Evolutionary conservation across 2,797 vertebrate species (phyloP).

Genomic region (Pachyuromys duprasi): DNA sequence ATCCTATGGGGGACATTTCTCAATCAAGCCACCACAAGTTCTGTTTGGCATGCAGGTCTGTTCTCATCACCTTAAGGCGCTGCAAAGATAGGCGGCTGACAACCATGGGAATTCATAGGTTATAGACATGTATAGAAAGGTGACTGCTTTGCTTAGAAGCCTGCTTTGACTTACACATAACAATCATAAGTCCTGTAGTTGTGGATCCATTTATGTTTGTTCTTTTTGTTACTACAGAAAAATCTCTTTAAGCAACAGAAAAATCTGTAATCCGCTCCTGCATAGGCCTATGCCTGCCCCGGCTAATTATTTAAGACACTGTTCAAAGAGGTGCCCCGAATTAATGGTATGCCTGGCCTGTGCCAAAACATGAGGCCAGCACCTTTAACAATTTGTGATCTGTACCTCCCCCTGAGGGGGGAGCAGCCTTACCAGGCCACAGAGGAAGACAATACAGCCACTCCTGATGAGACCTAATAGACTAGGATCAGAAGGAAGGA

Average conservation of each 20-base stretch:
- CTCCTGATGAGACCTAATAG: too few species aligned
- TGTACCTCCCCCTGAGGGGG: too few species aligned
- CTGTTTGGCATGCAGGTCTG: not conserved
- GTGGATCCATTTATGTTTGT: slow-evolving; percentile 59
- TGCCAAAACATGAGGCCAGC: not conserved
- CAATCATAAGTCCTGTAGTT: slow-evolving; percentile 7
- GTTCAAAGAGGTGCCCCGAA: slow-evolving; percentile 67
- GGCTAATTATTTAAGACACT: slow-evolving; percentile 73
- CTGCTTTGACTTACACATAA: slow-evolving; percentile 51
- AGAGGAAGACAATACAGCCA: too few species aligned
- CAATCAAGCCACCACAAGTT: not conserved
- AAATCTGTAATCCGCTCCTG: slow-evolving; percentile 28
- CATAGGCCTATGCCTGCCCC: slow-evolving; percentile 52
- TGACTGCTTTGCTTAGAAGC: slow-evolving; percentile 16
- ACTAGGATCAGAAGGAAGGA: too few species aligned
- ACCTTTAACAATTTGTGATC: not conserved
- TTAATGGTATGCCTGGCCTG: slow-evolving; percentile 39
- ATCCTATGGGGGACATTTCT: not conserved
- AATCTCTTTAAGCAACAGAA: slow-evolving; percentile 73
- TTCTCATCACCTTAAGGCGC: not conserved
- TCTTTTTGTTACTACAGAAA: slow-evolving; percentile 67
- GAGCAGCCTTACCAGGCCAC: too few species aligned
- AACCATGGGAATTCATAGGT: not conserved
- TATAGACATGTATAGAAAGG: not conserved
- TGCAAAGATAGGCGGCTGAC: not conserved